Base-by-base conservation (phyloP, 2,888 invertebrate genomes). In the Drosophila niveifrons region DNA sequence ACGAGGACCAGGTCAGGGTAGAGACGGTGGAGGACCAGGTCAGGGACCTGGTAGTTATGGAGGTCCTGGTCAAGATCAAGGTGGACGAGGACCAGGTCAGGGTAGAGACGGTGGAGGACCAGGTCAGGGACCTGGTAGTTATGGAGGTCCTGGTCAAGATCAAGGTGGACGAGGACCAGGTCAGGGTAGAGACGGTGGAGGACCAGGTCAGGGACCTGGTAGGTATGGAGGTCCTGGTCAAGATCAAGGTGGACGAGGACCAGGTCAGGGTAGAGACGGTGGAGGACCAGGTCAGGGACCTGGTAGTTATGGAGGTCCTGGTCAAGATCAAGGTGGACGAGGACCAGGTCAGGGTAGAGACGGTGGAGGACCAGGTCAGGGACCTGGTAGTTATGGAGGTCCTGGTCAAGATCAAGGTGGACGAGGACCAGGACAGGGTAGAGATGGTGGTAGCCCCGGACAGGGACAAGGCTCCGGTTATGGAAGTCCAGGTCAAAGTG, bases 321-420 rank as follows among this genome's bases (percentile, higher is more conserved):
- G 36, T 11, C 18, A 15, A 6, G 36, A 28, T 0, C 58, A 50
- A 15, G 23, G 28, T 36, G 34, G 46, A 17, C 15, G 13, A n/a
- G 36, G 51, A n/a, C 18, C 23, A 31, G 53, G 59, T 1, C 51
- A 46, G n/a, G n/a, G n/a, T n/a, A n/a, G n/a, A n/a, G n/a, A n/a
- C n/a, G n/a, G n/a, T n/a, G n/a, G n/a, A n/a, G n/a, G n/a, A n/a
- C n/a, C n/a, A 2, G 51, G 57, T 13, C 17, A 4, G 13, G 13
- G 36, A 36, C n/a, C 36, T 3, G n/a, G 36, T n/a, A n/a, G 36
- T 6, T 36, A 36, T 36, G 36, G 31, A 1, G 41, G 48, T 10
- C 51, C 18, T n/a, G 31, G 46, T 10, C 18, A 10, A 11, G 44
- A 29, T n/a, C 28, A 10, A 2, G 43, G 52, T n/a, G 47, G 59